Evolutionary conservation across 2,113 vertebrate species (phyloP).

Genomic region (Chunga burmeisteri): DNA sequence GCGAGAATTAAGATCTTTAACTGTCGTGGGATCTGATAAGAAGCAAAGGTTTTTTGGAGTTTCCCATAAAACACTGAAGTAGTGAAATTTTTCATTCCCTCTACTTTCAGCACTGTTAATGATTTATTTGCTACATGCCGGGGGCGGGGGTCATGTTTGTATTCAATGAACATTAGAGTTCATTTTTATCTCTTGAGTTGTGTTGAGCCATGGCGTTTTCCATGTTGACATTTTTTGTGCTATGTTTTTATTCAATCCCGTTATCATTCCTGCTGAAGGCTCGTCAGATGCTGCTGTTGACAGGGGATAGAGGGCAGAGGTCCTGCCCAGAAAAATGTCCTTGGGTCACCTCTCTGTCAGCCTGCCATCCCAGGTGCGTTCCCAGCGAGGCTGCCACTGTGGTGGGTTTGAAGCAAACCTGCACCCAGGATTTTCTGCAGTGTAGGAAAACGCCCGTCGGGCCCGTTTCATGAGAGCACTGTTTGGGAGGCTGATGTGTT

Average conservation of each 20-base stretch:
- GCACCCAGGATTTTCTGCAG: background rate
- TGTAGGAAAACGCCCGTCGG: rapidly evolving
- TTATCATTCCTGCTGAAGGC: background rate
- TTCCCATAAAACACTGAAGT: background rate
- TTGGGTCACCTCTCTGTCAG: background rate
- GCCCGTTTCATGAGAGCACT: background rate
- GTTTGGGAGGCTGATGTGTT: background rate
- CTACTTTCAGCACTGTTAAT: background rate
- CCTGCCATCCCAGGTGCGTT: background rate
- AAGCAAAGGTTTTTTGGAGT: background rate
- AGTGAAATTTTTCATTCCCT: constrained; percentile 22
- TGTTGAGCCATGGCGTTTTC: background rate
- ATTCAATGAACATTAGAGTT: background rate
- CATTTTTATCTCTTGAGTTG: background rate
- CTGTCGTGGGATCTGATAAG: background rate
- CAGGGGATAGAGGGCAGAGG: background rate
- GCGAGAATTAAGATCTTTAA: background rate
- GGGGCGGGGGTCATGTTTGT: background rate
- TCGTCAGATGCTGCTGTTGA: background rate
- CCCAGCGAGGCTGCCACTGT: rapidly evolving
- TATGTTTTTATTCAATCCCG: background rate
- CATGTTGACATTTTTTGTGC: background rate
- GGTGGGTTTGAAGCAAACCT: background rate
- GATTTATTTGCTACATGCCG: background rate
- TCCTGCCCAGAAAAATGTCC: background rate